A percentile compares a stretch with the other conserved stretches of the same genome.
These are phyloP conservation scores for Sinocyclocheilus anophthalmus DNA, from an alignment of 2,113 vertebrate genomes.

Conservation along the genomic window DNA sequence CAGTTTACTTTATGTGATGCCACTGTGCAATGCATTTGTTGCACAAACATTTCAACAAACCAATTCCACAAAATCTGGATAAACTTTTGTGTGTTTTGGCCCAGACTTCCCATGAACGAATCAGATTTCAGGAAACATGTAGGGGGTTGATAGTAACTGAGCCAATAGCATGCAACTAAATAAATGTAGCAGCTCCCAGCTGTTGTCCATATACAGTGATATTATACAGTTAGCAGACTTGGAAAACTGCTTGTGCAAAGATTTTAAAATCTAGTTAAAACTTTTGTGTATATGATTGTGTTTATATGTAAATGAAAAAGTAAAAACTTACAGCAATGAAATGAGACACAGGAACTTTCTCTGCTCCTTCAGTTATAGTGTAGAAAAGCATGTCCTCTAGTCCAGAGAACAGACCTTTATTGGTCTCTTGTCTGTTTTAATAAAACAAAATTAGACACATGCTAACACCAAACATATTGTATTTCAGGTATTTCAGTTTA, in stretches of 20 bases:
- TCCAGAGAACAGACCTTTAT: constrained; percentile 71
- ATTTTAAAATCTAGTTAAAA: background rate
- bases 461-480: background rate
- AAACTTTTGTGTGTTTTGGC: background rate
- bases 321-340: constrained; percentile 79
- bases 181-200: background rate
- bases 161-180: background rate
- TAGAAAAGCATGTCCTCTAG: constrained; percentile 86
- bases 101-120: background rate
- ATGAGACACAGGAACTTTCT: constrained; percentile 79
- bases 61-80: background rate
- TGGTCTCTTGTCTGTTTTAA: constrained; percentile 61
- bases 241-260: background rate
- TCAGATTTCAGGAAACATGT: background rate
- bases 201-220: constrained; percentile 1
- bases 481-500: background rate
- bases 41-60: background rate
- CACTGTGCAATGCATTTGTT: background rate
- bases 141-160: background rate
- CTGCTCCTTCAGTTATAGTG: constrained; percentile 83
- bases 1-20: background rate
- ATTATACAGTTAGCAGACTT: background rate
- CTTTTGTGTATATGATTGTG: background rate
- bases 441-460: background rate
- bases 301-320: background rate